Base-by-base conservation (phyloP, 2,797 vertebrate species). In the Notolepis coatsorum region DNA sequence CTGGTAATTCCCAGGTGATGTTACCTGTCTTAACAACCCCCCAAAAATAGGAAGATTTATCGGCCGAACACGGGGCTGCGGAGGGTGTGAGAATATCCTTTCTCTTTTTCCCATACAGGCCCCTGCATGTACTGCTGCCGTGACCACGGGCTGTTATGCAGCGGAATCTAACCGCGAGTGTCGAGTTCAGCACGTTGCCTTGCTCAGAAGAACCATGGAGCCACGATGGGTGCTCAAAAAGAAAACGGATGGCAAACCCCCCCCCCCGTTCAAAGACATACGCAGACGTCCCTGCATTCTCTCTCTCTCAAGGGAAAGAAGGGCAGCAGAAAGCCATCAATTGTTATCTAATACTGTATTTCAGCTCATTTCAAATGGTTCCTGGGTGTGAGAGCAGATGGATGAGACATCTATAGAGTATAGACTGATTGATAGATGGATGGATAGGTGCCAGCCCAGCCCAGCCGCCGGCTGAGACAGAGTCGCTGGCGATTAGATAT, bases 1-100 rank as follows among this genome's bases (percentile, higher is more conserved):
- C 60, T 63, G 55, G 52, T 77, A 43, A 81, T 74, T 78, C 80
- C 77, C 80, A 60, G 64, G 71, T 72, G 80, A 74, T 23, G 49
- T 42, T 79, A 76, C 80, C 80, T 82, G 77, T 52, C 75, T 75
- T 65, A 67, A 71, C 64, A 38, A 43, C 53, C 5, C 39, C 73
- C 65, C 41, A 21, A 77, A n/a, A 84, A 79, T 79, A 80, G 72
- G n/a, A 71, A 60, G 68, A 71, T 51, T 60, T 37, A 66, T 75
- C 71, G 47, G 27, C 37, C 39, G 37, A 57, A 75, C n/a, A 70
- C 64, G 62, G 46, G 61, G 53, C 62, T 56, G 7, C 23, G 15
- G 54, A 60, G 63, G 61, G 61, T 46, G 3, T 15, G 61, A 53
- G 41, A 45, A 25, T n/a, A n/a, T 21, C 27, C 41, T 21, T 6